Evolutionary conservation across 1,140 invertebrate genomes (phyloP).

Genomic region (Drosophila rhopaloa): DNA sequence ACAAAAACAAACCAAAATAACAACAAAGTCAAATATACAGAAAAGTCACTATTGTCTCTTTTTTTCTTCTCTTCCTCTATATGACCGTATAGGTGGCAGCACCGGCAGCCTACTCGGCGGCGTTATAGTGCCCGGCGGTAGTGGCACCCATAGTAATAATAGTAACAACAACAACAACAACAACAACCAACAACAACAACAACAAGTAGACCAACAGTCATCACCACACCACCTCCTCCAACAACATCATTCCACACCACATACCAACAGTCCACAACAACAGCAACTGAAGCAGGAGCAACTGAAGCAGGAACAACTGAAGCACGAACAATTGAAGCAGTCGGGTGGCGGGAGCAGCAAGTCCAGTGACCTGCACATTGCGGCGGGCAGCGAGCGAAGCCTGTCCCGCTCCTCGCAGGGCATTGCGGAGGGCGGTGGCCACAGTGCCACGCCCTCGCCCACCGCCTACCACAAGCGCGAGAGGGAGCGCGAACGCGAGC

Average conservation of each 20-base stretch:
- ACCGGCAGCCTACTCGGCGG: slow-evolving; percentile 83
- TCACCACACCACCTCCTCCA: slow-evolving; percentile 51
- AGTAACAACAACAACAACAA: slow-evolving; percentile 52
- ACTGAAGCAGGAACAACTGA: slow-evolving; percentile 32
- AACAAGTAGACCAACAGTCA: slow-evolving; percentile 59
- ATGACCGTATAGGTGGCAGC: slow-evolving; percentile 84
- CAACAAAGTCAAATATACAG: slow-evolving; percentile 80
- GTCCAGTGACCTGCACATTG: slow-evolving; percentile 39
- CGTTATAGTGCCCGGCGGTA: slow-evolving; percentile 84
- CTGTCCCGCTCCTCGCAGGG: slow-evolving; percentile 63
- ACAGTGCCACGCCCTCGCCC: slow-evolving; percentile 59
- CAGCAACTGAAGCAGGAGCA: slow-evolving; percentile 41
- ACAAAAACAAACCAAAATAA: slow-evolving; percentile 50
- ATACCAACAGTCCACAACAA: slow-evolving; percentile 54
- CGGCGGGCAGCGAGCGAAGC: slow-evolving; percentile 53
- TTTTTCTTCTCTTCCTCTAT: slow-evolving; percentile 84
- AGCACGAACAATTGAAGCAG: slow-evolving; percentile 41
- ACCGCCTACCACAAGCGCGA: slow-evolving; percentile 33
- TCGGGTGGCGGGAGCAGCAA: slow-evolving; percentile 24
- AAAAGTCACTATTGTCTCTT: slow-evolving; percentile 85
- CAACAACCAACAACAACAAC: slow-evolving; percentile 59
- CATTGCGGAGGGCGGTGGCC: slow-evolving; percentile 18
- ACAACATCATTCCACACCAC: slow-evolving; percentile 74
- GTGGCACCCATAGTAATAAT: slow-evolving; percentile 78
- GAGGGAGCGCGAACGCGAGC: slow-evolving; percentile 33